Conservation (phyloP, 2,113 vertebrate species). For the Heptranchias perlo region DNA sequence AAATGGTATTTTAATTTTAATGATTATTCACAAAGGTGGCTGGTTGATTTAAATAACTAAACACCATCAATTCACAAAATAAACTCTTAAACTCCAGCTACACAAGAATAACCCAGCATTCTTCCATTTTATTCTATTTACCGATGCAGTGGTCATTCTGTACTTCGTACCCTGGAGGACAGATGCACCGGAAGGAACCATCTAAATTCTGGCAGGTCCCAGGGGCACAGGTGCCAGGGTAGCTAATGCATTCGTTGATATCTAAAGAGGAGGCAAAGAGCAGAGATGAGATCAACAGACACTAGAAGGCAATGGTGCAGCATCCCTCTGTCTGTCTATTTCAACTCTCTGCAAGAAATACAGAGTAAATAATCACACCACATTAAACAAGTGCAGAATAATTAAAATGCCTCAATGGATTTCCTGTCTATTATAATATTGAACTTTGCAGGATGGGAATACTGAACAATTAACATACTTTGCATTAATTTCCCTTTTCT, state of each 20-base stretch:
- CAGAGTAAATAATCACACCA: not conserved
- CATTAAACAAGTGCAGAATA: not conserved
- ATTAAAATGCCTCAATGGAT: not conserved
- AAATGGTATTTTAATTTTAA: not conserved
- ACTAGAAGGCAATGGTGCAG: not conserved
- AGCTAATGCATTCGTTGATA: conserved; percentile 80
- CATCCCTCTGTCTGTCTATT: not conserved
- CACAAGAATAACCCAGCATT: not conserved
- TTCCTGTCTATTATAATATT: not conserved
- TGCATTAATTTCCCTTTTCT: not conserved
- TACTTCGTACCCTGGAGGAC: conserved; percentile 78
- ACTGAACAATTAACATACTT: not conserved
- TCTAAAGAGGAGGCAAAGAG: conserved; percentile 55
- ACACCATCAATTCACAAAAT: not conserved
- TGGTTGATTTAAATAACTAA: not conserved
- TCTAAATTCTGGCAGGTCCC: conserved; percentile 91
- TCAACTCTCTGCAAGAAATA: not conserved
- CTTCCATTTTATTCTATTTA: conserved; percentile 47
- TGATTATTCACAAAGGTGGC: not conserved
- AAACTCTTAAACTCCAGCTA: not conserved
- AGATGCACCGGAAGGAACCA: conserved; percentile 90
- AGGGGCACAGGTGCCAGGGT: conserved; percentile 74
- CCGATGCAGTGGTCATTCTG: conserved; percentile 86
- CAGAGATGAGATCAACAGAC: not conserved
- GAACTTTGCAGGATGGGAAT: not conserved